Conservation (phyloP, 2,797 vertebrate species). For the Xerus rutilus region DNA sequence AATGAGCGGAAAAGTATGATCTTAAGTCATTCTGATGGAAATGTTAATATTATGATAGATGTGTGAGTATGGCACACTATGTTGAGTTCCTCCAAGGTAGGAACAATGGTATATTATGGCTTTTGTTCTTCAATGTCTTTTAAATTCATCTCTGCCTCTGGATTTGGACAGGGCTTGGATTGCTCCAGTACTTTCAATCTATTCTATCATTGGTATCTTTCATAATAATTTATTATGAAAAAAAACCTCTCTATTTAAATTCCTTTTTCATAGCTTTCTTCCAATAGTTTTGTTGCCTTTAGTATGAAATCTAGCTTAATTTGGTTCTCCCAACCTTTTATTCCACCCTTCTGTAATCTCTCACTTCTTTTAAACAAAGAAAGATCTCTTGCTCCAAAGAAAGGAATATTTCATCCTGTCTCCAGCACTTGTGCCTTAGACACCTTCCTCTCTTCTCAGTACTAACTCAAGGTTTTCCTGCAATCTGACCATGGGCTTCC, state of each 20-base stretch:
- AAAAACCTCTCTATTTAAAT: not conserved
- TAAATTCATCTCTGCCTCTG: not conserved
- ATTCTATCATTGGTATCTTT: not conserved
- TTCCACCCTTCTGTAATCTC: not conserved
- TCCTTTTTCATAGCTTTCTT: not conserved
- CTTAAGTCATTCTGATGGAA: not conserved
- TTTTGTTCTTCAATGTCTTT: not conserved
- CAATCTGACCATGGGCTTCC: not conserved
- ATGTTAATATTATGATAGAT: not conserved
- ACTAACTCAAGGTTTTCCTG: not conserved
- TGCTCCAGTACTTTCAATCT: not conserved
- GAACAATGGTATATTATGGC: not conserved
- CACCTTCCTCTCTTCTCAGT: not conserved
- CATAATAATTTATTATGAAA: not conserved
- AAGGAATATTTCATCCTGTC: not conserved
- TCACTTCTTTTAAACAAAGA: not conserved
- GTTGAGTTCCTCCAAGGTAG: not conserved
- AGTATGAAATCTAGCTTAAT: not conserved
- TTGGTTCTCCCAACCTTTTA: not conserved
- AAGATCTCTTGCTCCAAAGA: not conserved
- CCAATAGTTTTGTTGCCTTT: not conserved
- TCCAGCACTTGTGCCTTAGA: fast-evolving
- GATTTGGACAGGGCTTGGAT: not conserved
- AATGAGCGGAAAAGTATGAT: not conserved
- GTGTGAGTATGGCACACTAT: not conserved